A percentile compares a stretch with the other conserved stretches of the same genome.
Conservation (phyloP, 2,888 invertebrate genomes). For the Phania funesta region DNA sequence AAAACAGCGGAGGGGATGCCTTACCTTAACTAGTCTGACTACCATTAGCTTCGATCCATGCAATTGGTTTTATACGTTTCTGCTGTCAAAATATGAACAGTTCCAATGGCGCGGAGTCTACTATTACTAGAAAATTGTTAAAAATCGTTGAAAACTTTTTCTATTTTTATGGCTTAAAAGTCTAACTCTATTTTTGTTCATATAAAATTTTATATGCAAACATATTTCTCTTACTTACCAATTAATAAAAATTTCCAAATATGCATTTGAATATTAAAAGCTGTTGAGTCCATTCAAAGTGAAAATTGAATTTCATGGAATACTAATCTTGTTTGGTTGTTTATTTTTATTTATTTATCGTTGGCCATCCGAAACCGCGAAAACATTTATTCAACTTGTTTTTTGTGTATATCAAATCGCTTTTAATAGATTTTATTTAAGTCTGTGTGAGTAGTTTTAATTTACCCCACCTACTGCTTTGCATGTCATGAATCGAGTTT, state of each 20-base stretch:
- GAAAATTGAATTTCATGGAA: constrained; percentile 65
- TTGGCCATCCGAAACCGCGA: constrained; percentile 1
- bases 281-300: constrained; percentile 78
- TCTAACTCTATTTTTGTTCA: no score
- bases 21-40: no score
- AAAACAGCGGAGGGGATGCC: no score
- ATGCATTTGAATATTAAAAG: constrained; percentile 78
- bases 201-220: neutral
- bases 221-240: constrained; percentile 73
- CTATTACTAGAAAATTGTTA: no score
- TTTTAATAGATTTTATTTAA: neutral
- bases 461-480: neutral
- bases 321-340: constrained; percentile 24
- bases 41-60: no score
- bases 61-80: no score
- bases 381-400: neutral
- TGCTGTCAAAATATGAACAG: no score
- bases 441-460: neutral
- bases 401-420: neutral
- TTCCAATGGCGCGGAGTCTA: no score
- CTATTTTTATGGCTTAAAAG: no score
- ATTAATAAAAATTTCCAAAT: constrained; percentile 79
- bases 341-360: constrained; percentile 34
- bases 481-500: neutral
- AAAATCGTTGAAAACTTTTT: no score